Base-by-base conservation (phyloP, 2,888 invertebrate species). In the Dynastes grantii region DNA sequence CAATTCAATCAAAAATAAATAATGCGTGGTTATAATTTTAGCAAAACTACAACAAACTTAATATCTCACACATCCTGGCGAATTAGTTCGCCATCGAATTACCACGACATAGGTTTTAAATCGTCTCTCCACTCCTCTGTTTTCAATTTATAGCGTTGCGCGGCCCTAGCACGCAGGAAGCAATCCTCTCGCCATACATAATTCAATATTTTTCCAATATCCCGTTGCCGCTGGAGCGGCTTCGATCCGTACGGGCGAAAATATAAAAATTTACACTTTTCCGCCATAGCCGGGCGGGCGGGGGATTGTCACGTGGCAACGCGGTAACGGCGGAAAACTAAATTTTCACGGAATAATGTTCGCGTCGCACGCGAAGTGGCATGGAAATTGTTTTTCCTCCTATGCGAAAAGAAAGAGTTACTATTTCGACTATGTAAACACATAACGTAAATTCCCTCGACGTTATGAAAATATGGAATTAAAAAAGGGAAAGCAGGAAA, bases 171-270 rank as follows among this genome's bases (percentile, higher is more conserved):
- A 58, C 40, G 45, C 22, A 29, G 55, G 22, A 40, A 53, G 58
- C 55, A 73, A 58, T 58, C 73, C 58, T 58, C 29, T 55, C 40
- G 73, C 73, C 40, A 73, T 73, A 73, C 73, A 73, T 73, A 73
- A 73, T 73, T 73, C 73, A 73, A 73, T 73, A 73, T 73, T 73
- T 73, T 73, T 73, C 73, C 73, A 73, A 73, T 73, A 73, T 73
- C 73, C 61, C 58, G 58, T 45, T 58, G 73, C 73, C 40, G n/a
- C 11, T 27, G 40, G 40, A 22, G 37, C 22, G 11, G 32, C 51
- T 16, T 37, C 58, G 29, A 70, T 29, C 53, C 55, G 27, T 22
- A 22, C 3, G 22, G 11, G 37, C 16, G 58, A 73, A 71, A 73
- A 58, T 73, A 73, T 73, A 73, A 73, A 73, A 61, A 73, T 73